Base-by-base conservation (phyloP, 2,888 invertebrate genomes). In the Agrilus biguttatus region DNA sequence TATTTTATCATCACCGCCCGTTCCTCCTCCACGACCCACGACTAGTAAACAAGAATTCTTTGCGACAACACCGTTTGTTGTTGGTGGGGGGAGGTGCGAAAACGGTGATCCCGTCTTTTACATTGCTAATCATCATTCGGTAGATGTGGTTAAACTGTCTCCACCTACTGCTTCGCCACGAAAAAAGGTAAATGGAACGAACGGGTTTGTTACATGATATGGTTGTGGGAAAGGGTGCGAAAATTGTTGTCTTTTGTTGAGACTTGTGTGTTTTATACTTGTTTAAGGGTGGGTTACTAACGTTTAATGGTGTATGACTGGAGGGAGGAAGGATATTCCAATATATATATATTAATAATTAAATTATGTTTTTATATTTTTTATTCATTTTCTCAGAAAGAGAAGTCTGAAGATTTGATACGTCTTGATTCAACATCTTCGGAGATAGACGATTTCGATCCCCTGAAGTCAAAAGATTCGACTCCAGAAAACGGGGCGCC, bases 361-460 rank as follows among this genome's bases (percentile, higher is more conserved):
- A 17, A 17, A 3, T 17, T 17, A 17, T 17, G 2, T 17, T 17
- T 17, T 17, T 17, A 3, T 21, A 10, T 23, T 39, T 43, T 14
- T 37, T 33, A 52, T 53, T 42, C 28, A 28, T 10, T 28, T 28
- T 28, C 5, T 28, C 47, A 66, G 57, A 81, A 80, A 53, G 73
- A 69, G 47, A 67, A 68, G 37, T 59, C 59, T 48, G 71, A 73
- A 57, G 78, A 81, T 66, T 66, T 81, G 49, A 81, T 81, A 56
- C 71, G 76, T 51, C 65, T 81, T 56, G 79, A 80, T 62, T 77
- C 78, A 47, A 71, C 73, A 38, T 74, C 74, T 45, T 74, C 73
- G 55, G 77, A 75, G 53, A 58, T 75, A 38, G 79, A 80, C 51
- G 80, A 80, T 55, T 80, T 80, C 51, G 80, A 81, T 63, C 80